A percentile compares a stretch with the other conserved stretches of the same genome.
Evolutionary conservation across 2,888 invertebrate genomes (phyloP).

Genomic region (Tenthredo notha): DNA sequence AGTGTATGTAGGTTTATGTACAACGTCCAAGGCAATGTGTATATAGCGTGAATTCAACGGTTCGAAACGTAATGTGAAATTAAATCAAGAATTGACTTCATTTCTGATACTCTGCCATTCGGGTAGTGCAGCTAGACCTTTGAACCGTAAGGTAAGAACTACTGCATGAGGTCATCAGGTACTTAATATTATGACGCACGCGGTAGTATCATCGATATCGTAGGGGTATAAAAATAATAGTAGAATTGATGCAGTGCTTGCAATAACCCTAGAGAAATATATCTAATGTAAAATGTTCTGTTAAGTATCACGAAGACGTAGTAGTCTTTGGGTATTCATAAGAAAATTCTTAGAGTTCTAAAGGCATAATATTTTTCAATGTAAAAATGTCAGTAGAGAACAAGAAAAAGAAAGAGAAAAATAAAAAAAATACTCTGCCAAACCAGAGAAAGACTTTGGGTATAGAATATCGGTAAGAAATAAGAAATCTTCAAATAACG

Average conservation of each 20-base stretch:
- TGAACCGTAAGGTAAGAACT: constrained; percentile 59
- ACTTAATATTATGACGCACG: not conserved
- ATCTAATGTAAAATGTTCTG: not conserved
- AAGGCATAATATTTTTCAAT: not conserved
- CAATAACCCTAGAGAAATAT: constrained; percentile 23
- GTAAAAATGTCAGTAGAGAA: not conserved
- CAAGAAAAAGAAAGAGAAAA: no score
- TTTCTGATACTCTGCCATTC: constrained; percentile 48
- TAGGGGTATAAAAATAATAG: not conserved
- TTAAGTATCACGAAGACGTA: not conserved
- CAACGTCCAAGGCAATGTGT: not conserved
- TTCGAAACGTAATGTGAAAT: constrained; percentile 64
- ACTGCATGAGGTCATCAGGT: constrained; percentile 39
- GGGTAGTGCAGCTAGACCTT: constrained; percentile 53
- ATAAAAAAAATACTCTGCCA: not conserved
- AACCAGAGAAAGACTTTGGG: not conserved
- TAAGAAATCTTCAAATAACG: not conserved
- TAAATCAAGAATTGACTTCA: constrained; percentile 68
- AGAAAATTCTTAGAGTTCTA: not conserved
- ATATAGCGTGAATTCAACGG: constrained; percentile 55
- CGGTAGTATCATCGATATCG: not conserved
- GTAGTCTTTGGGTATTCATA: not conserved
- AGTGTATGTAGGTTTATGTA: not conserved
- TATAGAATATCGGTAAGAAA: not conserved
- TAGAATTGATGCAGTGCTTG: not conserved